Conservation (phyloP, 2,797 vertebrate species). For the Mergus octosetaceus region DNA sequence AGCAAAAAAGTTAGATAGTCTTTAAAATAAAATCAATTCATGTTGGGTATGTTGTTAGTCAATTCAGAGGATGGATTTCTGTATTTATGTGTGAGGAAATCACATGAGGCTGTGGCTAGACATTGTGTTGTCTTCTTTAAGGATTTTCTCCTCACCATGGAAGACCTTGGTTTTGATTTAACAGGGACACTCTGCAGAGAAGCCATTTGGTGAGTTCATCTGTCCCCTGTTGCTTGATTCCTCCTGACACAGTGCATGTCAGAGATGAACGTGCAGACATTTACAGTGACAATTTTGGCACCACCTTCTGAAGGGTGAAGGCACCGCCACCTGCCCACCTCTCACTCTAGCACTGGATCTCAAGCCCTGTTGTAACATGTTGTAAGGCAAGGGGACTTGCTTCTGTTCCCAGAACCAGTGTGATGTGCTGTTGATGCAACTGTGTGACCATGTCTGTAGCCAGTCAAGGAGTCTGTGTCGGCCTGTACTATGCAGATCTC, state of each 20-base stretch:
- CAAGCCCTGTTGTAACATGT: not conserved
- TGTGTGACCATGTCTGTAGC: not conserved
- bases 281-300: not conserved
- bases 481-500: not conserved
- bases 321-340: no score
- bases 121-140: not conserved
- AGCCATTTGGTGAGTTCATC: not conserved
- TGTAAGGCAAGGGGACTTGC: not conserved
- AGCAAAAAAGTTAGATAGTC: not conserved
- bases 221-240: not conserved
- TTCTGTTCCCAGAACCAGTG: fast-evolving
- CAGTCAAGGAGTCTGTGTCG: not conserved
- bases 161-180: not conserved
- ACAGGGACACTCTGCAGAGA: not conserved
- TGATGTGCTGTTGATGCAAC: not conserved
- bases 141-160: not conserved
- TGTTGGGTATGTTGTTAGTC: not conserved
- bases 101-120: not conserved
- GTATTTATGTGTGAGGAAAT: not conserved
- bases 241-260: not conserved
- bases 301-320: not conserved
- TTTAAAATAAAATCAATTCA: not conserved
- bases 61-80: not conserved
- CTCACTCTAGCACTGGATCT: not conserved
- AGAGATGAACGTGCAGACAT: not conserved